These are phyloP conservation scores for Phaedon cochleariae DNA, from an alignment of 2,888 invertebrate genomes.

Conservation along the genomic window DNA sequence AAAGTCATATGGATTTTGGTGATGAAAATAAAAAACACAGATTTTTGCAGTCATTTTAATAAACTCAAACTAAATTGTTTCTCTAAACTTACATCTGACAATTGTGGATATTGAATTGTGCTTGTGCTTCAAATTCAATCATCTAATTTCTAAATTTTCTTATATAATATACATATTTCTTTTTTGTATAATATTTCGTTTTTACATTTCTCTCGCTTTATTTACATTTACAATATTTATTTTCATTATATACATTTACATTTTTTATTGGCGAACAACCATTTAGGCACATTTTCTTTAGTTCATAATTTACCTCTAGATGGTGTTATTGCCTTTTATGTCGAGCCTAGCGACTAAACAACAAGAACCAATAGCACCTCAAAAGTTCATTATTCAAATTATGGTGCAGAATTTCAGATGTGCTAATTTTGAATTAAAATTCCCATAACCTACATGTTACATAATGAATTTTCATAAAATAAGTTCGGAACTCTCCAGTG, in stretches of 20 bases:
- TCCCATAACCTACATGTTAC: not conserved
- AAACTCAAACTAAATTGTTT: conserved; percentile 25
- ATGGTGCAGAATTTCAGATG: not conserved
- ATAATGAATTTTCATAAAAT: not conserved
- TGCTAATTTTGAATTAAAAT: not conserved
- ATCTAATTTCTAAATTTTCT: conserved; percentile 17
- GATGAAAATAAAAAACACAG: not conserved
- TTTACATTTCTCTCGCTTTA: conserved; percentile 21
- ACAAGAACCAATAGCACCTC: not conserved
- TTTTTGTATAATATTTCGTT: conserved; percentile 17
- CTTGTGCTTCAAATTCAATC: conserved; percentile 26
- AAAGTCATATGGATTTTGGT: not conserved
- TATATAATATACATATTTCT: too few relatives aligned
- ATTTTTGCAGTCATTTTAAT: conserved; percentile 21
- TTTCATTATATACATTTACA: conserved; percentile 25
- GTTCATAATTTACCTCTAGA: conserved; percentile 16
- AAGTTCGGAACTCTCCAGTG: too few relatives aligned
- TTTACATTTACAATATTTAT: conserved; percentile 22
- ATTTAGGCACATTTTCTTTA: conserved; percentile 49
- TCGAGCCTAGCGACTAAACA: not conserved
- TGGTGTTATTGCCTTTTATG: not conserved
- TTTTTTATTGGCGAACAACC: conserved; percentile 34
- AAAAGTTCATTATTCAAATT: not conserved
- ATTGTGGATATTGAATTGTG: conserved; percentile 24
- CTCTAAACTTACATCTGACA: conserved; percentile 31